Percentiles rank a stretch among this genome's conserved stretches.
phyloP scores from a whole-genome alignment of 2,113 vertebrate species.

The Castor canadensis region DNA sequence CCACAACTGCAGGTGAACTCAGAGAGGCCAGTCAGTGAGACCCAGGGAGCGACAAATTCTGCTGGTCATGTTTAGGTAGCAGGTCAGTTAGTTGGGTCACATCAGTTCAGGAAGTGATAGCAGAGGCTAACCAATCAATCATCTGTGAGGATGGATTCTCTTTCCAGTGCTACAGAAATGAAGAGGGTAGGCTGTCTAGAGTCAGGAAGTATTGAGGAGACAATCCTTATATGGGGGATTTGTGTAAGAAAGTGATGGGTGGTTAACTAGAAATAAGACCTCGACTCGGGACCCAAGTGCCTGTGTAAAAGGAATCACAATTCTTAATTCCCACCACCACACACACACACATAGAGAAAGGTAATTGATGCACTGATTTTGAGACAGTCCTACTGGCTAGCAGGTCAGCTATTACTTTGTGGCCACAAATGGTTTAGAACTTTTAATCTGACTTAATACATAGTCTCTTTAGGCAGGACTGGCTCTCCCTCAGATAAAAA shows the following conservation, averaged over 20 bases:
- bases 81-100: neutral
- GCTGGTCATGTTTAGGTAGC: neutral
- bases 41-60: no score
- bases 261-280: neutral
- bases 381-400: neutral
- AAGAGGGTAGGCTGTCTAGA: accelerated
- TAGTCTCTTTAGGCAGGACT: neutral
- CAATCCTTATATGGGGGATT: neutral
- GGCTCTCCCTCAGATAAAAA: neutral
- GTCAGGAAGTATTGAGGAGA: neutral
- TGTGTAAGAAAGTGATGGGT: neutral
- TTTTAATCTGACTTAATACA: neutral
- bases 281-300: neutral
- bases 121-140: neutral
- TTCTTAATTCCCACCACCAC: neutral
- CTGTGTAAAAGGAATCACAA: neutral
- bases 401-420: neutral
- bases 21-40: accelerated
- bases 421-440: neutral
- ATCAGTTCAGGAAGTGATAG: neutral
- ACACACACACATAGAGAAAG: neutral
- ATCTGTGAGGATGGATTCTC: neutral
- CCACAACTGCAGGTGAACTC: accelerated
- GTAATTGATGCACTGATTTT: neutral
- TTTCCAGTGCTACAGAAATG: neutral